Evolutionary conservation across 2,797 vertebrate genomes (phyloP).

Genomic region (Antennarius maculatus): DNA sequence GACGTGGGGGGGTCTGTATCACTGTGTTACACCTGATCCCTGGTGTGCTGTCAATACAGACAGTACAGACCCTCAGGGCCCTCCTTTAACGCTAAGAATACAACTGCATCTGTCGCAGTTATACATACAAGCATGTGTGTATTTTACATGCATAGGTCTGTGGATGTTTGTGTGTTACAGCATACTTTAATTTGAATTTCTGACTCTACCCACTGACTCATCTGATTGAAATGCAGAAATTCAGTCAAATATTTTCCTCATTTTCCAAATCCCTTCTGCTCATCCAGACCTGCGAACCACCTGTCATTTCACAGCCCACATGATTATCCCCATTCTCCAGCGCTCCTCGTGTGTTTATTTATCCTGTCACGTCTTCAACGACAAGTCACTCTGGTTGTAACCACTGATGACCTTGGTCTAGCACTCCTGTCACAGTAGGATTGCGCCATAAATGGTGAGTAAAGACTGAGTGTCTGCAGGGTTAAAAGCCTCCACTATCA

Average conservation of each 20-base stretch:
- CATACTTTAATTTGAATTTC: slow-evolving; percentile 10
- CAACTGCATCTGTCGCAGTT: slow-evolving; percentile 77
- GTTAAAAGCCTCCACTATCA: slow-evolving; percentile 64
- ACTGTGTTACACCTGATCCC: slow-evolving; percentile 80
- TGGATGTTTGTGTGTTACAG: slow-evolving; percentile 11
- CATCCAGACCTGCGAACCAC: slow-evolving; percentile 29
- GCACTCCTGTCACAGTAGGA: slow-evolving; percentile 70
- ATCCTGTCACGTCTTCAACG: slow-evolving; percentile 68
- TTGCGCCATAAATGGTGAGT: slow-evolving; percentile 74
- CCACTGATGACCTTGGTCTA: slow-evolving; percentile 78
- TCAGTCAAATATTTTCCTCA: slow-evolving; percentile 7
- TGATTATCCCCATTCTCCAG: slow-evolving; percentile 56
- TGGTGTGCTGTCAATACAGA: slow-evolving; percentile 74
- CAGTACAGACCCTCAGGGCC: slow-evolving; percentile 78
- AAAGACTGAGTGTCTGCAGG: slow-evolving; percentile 62
- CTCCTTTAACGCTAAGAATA: slow-evolving; percentile 74
- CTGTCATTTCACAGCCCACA: slow-evolving; percentile 35
- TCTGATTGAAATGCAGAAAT: slow-evolving; percentile 2
- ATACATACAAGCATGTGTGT: slow-evolving; percentile 43
- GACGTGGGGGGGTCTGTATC: slow-evolving; percentile 74
- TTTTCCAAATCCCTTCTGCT: slow-evolving; percentile 2
- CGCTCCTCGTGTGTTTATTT: slow-evolving; percentile 72
- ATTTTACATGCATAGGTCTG: slow-evolving; percentile 14
- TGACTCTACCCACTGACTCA: slow-evolving; percentile 7
- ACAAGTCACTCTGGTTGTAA: slow-evolving; percentile 66